Percentiles rank a stretch among this genome's conserved stretches.
These are phyloP conservation scores for Melanogrammus aeglefinus DNA, from an alignment of 2,797 vertebrate species.

Conservation along the genomic window DNA sequence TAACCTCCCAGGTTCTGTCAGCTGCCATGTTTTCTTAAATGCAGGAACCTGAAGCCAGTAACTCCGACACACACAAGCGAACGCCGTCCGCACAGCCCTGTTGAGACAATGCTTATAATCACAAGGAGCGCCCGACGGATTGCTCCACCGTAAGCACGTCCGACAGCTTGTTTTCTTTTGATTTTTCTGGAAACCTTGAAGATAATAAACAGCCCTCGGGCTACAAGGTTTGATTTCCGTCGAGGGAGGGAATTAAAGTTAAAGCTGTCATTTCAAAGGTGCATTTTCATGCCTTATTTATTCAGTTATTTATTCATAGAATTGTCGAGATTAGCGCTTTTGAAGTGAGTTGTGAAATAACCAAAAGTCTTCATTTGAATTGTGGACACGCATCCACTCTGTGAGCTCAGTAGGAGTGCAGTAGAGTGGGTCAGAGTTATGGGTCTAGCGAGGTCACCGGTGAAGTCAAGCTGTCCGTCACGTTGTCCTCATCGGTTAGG, in stretches of 20 bases:
- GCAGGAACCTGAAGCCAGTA: not conserved
- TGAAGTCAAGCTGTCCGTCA: not conserved
- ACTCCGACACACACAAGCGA: not conserved
- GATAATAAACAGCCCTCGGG: not conserved
- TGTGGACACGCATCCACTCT: not conserved
- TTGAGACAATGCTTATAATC: not conserved
- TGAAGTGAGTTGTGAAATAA: not conserved
- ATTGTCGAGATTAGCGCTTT: not conserved
- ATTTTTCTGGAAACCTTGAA: not conserved
- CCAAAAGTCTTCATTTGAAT: not conserved
- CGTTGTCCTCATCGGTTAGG: not conserved
- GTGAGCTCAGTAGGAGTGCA: not conserved
- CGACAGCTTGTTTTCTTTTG: not conserved
- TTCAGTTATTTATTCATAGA: constrained; percentile 1
- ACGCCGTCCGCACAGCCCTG: not conserved
- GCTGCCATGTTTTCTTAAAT: too few species aligned
- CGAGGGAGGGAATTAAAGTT: not conserved
- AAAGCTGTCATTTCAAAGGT: not conserved
- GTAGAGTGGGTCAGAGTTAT: not conserved
- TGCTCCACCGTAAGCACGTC: not conserved
- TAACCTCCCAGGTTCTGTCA: too few species aligned
- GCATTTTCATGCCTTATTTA: not conserved
- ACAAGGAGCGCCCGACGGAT: not conserved
- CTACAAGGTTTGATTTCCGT: not conserved
- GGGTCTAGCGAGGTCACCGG: not conserved